phyloP scores from a whole-genome alignment of 2,888 invertebrate genomes.

The Ophraella communa region DNA sequence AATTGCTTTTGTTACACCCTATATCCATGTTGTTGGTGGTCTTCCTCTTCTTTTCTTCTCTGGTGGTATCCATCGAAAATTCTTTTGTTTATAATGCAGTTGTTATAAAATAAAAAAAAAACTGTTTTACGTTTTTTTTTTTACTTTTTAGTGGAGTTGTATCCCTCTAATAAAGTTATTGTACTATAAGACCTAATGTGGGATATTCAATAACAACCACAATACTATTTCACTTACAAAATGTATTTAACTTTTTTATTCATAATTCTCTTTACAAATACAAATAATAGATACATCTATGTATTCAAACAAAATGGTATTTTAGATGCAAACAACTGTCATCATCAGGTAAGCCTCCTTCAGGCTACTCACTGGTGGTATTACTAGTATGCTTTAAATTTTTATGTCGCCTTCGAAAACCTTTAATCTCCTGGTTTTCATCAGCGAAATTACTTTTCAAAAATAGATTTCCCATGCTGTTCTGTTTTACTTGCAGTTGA shows the following conservation, averaged over 20 bases:
- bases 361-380: conserved; percentile 14
- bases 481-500: conserved; percentile 15
- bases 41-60: no score
- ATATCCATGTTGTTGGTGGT: no score
- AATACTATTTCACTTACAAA: conserved; percentile 7
- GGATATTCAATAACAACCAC: conserved; percentile 14
- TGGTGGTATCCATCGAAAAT: no score
- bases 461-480: conserved; percentile 13
- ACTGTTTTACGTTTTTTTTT: background rate
- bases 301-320: conserved; percentile 13
- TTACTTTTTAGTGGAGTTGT: conserved; percentile 2
- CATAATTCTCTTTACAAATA: conserved; percentile 11
- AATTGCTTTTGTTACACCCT: no score
- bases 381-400: conserved; percentile 8
- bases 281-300: conserved; percentile 10
- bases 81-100: background rate
- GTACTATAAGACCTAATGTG: conserved; percentile 10
- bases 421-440: conserved; percentile 15
- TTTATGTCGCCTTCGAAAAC: conserved; percentile 14
- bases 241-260: conserved; percentile 11
- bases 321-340: conserved; percentile 7
- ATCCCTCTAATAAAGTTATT: conserved; percentile 5
- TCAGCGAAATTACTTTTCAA: conserved; percentile 7
- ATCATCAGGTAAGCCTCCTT: conserved; percentile 7
- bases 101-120: background rate